A percentile compares a stretch with the other conserved stretches of the same genome.
Evolutionary conservation across 2,797 vertebrate genomes (phyloP).

Genomic region (Eptatretus atami): DNA sequence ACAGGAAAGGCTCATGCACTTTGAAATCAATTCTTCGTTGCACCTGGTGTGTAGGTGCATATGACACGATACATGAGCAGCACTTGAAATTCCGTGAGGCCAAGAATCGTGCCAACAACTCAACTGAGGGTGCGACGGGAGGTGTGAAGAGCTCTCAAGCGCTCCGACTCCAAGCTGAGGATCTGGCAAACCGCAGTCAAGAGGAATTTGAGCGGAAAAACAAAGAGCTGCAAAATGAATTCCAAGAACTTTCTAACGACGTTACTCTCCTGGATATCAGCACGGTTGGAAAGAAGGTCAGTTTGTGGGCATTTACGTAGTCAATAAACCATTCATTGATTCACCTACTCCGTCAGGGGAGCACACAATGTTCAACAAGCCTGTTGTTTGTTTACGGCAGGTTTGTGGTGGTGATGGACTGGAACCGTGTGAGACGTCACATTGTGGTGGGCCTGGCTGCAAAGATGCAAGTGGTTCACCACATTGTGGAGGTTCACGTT

Average conservation of each 20-base stretch:
- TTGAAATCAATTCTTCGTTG: not conserved
- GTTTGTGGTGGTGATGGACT: conserved; percentile 42
- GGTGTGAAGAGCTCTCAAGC: conserved; percentile 32
- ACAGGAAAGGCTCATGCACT: no score
- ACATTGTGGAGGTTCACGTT: conserved; percentile 62
- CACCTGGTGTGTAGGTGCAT: conserved; percentile 28
- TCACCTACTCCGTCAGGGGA: no score
- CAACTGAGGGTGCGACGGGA: conserved; percentile 25
- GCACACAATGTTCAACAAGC: no score
- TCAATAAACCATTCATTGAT: no score
- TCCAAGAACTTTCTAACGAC: conserved; percentile 24
- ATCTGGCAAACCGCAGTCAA: conserved; percentile 24
- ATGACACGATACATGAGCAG: conserved; percentile 49
- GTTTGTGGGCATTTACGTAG: conserved; percentile 2
- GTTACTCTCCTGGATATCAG: conserved; percentile 27
- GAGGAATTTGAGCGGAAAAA: conserved; percentile 52
- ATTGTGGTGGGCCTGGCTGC: conserved; percentile 65
- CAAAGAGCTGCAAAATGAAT: conserved; percentile 30
- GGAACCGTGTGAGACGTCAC: conserved; percentile 37
- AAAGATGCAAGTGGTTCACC: conserved; percentile 43
- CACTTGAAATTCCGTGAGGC: conserved; percentile 35
- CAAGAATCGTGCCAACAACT: conserved; percentile 27
- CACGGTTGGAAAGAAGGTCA: conserved; percentile 57
- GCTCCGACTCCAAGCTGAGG: conserved; percentile 29
- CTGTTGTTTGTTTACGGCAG: conserved; percentile 18